phyloP scores from a whole-genome alignment of 2,797 vertebrate genomes.

The Coccyzus lansbergi region DNA sequence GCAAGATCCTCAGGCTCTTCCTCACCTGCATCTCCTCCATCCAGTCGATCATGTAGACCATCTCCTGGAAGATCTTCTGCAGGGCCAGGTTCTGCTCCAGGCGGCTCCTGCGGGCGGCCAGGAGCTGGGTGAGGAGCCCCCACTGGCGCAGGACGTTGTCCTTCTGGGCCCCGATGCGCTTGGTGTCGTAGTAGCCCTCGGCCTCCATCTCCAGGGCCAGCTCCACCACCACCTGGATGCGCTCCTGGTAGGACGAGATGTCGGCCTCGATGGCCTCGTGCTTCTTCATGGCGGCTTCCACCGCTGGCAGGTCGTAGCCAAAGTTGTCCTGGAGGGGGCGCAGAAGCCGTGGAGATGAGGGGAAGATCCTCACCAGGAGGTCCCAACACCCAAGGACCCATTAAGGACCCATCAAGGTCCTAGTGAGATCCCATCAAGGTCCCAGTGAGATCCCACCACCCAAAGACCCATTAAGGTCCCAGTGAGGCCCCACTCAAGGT shows the following conservation, averaged over 20 bases:
- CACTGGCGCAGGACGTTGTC: conserved; percentile 94
- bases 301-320: conserved; percentile 93
- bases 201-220: conserved; percentile 87
- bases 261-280: conserved; percentile 97
- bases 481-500: no score
- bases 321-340: conserved; percentile 88
- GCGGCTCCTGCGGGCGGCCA: conserved; percentile 83
- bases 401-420: no score
- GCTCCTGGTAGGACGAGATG: conserved; percentile 92
- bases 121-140: conserved; percentile 88
- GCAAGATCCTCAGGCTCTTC: not conserved
- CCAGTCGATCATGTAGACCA: conserved; percentile 99
- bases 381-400: not conserved
- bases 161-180: conserved; percentile 86
- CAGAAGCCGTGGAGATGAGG: fast-evolving
- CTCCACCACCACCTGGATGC: conserved; percentile 90
- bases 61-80: conserved; percentile 96
- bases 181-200: conserved; percentile 89
- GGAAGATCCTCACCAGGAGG: not conserved
- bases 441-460: no score
- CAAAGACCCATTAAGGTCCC: no score
- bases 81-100: conserved; percentile 92
- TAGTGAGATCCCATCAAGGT: no score
- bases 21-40: conserved; percentile 99
- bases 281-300: conserved; percentile 97